Conservation (phyloP, 1,140 invertebrate species). For the Paracyclopina nana region DNA sequence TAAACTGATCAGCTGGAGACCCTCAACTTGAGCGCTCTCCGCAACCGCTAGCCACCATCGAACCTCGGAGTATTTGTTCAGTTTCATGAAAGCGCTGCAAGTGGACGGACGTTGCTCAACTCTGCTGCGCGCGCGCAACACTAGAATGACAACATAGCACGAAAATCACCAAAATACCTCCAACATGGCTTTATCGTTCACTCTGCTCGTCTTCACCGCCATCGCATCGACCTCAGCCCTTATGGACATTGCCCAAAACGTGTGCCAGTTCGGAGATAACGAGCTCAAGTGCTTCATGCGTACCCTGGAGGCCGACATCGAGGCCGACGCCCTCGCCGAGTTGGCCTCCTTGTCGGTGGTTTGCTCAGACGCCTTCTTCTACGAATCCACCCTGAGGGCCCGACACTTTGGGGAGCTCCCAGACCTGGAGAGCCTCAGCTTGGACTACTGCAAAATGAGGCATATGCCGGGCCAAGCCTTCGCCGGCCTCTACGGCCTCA, state of each 20-base stretch:
- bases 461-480: slow-evolving; percentile 51
- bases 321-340: not conserved
- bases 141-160: no score
- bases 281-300: not conserved
- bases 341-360: slow-evolving; percentile 30
- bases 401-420: slow-evolving; percentile 27
- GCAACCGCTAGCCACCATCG: no score
- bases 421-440: slow-evolving; percentile 44
- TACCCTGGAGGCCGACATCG: slow-evolving; percentile 1
- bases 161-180: no score
- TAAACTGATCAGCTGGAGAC: no score
- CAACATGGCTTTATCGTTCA: no score
- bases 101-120: no score
- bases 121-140: no score
- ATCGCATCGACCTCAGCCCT: no score
- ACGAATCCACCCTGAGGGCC: slow-evolving; percentile 46
- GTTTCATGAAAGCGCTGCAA: no score
- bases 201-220: no score
- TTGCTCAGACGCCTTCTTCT: slow-evolving; percentile 54
- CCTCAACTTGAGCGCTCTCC: no score
- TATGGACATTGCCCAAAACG: not conserved
- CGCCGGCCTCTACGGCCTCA: slow-evolving; percentile 46
- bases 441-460: slow-evolving; percentile 56
- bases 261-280: not conserved
- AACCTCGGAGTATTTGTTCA: no score